phyloP scores from a whole-genome alignment of 2,113 vertebrate genomes.

The Turnix velox region DNA sequence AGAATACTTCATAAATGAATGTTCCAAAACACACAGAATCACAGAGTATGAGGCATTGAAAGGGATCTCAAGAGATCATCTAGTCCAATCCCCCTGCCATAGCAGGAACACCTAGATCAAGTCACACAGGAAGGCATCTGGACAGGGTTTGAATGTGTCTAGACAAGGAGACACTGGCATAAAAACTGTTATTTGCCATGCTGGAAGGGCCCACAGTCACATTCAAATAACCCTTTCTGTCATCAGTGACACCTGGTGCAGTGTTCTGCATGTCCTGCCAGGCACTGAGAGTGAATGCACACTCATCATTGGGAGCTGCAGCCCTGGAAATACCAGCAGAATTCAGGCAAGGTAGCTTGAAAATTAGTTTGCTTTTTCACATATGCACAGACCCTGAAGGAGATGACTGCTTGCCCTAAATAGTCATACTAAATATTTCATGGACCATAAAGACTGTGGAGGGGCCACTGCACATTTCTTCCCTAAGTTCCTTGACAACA shows the following conservation, averaged over 20 bases:
- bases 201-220: background rate
- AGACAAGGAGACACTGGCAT: too few species aligned
- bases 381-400: background rate
- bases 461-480: background rate
- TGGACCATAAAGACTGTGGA: background rate
- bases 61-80: too few species aligned
- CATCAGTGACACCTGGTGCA: background rate
- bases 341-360: background rate
- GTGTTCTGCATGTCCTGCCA: fast-evolving
- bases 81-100: too few species aligned
- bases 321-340: background rate
- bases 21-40: background rate
- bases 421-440: background rate
- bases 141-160: too few species aligned
- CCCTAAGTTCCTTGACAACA: background rate
- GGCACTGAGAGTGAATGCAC: background rate
- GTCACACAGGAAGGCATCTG: too few species aligned
- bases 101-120: too few species aligned
- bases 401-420: fast-evolving
- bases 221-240: background rate
- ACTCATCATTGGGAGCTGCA: background rate
- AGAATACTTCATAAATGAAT: background rate
- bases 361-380: background rate
- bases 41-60: too few species aligned
- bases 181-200: background rate